Base-by-base conservation (phyloP, 2,888 invertebrate genomes). In the Rhimphoctona megacephalus region DNA sequence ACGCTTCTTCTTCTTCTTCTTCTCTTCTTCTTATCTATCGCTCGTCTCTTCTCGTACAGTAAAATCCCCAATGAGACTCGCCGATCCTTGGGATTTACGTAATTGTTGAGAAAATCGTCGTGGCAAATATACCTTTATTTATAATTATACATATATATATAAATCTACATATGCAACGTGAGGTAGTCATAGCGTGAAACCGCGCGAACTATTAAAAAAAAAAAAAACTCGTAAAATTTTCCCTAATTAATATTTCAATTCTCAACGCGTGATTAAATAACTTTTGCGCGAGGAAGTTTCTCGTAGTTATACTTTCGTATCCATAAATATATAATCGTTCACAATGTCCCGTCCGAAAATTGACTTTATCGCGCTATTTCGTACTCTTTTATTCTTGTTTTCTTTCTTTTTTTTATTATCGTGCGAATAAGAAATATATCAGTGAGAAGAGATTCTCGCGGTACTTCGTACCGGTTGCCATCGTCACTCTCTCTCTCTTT, bases 31-130 rank as follows among this genome's bases (percentile, higher is more conserved):
- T 81, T 73, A 49, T 69, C 39, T 78, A 57, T 72, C 66, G 67
- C 64, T 69, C 72, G 49, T 52, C 80, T 77, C 80, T 61, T 61
- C 61, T 81, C 49, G 49, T 69, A 77, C 80, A 80, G 77, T 73
- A 73, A 69, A 79, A 84, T 84, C 83, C 69, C 57, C 83, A 78
- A 73, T 74, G 69, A 81, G 72, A 74, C 49, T 57, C 64, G 39
- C 14, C 84, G 86, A 86, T 82, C 79, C 81, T 84, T 82, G 86
- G 70, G 81, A 84, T 86, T 86, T 84, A 86, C 86, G 86, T 86
- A 86, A 86, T 84, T 84, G 86, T 81, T 78, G 81, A 86, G 83
- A 74, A 69, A 57, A 77, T 43, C 39, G 57, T 54, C 46, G 30
- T 49, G 30, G 19, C 17, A 25, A n/a, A 25, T 19, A 49, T 22